phyloP scores from a whole-genome alignment of 2,797 vertebrate genomes.

The Gambelia wislizenii region DNA sequence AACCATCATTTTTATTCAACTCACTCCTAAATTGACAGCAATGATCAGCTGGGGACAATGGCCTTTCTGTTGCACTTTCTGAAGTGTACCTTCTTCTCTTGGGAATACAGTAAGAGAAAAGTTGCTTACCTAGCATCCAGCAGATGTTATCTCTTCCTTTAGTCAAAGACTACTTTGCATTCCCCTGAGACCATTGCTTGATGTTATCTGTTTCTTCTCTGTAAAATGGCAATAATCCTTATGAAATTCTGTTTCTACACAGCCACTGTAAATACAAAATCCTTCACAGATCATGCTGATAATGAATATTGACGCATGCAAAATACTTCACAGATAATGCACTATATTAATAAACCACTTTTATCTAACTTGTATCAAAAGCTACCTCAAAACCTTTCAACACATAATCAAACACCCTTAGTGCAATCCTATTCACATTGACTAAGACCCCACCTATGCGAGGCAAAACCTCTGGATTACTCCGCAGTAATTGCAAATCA shows the following conservation, averaged over 20 bases:
- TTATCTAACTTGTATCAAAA: neutral
- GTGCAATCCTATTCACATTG: neutral
- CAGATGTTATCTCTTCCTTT: conserved; percentile 1
- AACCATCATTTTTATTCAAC: neutral
- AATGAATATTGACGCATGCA: neutral
- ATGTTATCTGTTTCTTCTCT: conserved; percentile 1
- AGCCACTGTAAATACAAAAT: neutral
- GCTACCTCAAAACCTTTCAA: neutral
- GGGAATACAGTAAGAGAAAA: neutral
- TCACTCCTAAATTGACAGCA: neutral
- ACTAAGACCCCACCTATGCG: too few relatives aligned
- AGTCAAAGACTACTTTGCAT: neutral
- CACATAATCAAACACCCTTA: neutral
- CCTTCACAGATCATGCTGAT: neutral
- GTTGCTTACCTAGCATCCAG: neutral
- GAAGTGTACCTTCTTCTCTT: neutral
- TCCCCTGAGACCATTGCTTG: neutral
- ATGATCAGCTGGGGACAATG: neutral
- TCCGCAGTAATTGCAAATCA: too few relatives aligned
- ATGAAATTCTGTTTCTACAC: neutral
- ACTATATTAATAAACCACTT: neutral
- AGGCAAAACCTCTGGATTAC: too few relatives aligned
- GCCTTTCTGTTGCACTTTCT: conserved; percentile 21
- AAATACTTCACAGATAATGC: neutral
- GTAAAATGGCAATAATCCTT: conserved; percentile 7